Conservation (phyloP, 2,113 vertebrate genomes). For the Prochilodus magdalenae region DNA sequence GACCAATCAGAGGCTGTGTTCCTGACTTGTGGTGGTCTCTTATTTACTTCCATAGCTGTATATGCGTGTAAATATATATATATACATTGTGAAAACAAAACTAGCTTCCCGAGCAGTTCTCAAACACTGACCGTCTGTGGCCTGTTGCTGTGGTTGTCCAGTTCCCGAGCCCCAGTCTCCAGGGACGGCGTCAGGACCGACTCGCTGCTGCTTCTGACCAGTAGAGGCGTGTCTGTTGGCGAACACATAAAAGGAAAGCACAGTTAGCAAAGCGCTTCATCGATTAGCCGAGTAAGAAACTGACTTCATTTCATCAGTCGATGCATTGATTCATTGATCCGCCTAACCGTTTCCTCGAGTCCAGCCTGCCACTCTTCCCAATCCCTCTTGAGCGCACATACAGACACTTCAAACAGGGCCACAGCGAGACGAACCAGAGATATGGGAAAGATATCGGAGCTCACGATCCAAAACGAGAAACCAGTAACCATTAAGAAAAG, state of each 20-base stretch:
- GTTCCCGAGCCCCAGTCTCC: slow-evolving; percentile 65
- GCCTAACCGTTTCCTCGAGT: neutral
- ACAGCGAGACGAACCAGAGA: neutral
- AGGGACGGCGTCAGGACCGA: slow-evolving; percentile 69
- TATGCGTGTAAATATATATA: too few species aligned
- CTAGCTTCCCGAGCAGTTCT: neutral
- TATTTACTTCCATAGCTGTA: too few species aligned
- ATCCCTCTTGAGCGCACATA: neutral
- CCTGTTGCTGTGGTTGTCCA: slow-evolving; percentile 60
- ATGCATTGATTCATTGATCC: slow-evolving; percentile 17
- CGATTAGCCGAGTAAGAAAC: neutral
- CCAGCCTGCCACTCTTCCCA: neutral
- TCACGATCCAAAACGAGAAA: neutral
- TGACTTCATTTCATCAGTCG: neutral
- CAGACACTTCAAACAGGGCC: neutral
- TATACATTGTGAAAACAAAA: too few species aligned
- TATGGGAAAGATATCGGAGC: neutral
- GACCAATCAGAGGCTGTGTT: too few species aligned
- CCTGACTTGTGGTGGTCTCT: too few species aligned
- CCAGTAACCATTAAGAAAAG: too few species aligned
- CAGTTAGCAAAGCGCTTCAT: neutral
- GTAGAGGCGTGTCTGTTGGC: slow-evolving; percentile 79
- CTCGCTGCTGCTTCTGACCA: slow-evolving; percentile 87
- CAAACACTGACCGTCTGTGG: slow-evolving; percentile 75
- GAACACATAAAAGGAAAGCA: neutral